Conservation (phyloP, 2,888 invertebrate genomes). For the Myopa testacea region DNA sequence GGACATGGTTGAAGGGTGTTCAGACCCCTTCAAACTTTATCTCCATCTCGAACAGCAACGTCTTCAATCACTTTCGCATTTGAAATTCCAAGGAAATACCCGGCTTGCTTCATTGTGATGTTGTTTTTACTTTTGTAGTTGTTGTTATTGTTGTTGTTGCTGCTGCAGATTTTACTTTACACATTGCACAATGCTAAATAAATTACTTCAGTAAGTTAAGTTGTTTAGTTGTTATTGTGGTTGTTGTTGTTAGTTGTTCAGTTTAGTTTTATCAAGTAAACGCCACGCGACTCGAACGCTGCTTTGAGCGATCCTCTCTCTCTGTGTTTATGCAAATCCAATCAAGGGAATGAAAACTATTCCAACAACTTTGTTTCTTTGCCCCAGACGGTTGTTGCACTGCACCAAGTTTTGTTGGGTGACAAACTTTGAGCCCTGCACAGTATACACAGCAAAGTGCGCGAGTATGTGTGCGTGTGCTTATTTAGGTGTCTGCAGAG, state of each 20-base stretch:
- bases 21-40: too few species aligned
- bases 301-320: neutral
- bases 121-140: neutral
- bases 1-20: too few species aligned
- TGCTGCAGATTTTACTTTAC: neutral
- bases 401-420: neutral
- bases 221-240: neutral
- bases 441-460: neutral
- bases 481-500: neutral
- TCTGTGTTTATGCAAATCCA: neutral
- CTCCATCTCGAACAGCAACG: too few species aligned
- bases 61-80: neutral
- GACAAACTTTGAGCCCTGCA: neutral
- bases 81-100: neutral
- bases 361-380: neutral
- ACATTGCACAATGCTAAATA: neutral
- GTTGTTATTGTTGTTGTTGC: neutral
- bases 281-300: neutral
- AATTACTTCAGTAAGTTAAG: slow-evolving; percentile 12
- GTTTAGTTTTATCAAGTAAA: neutral
- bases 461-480: neutral
- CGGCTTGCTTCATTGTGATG: neutral
- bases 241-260: neutral
- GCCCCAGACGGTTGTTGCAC: neutral
- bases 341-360: too few species aligned